Evolutionary conservation across 2,888 invertebrate species (phyloP), one percentile per base, ranked within the genome.

Genomic region (Peribatodes rhomboidaria): DNA sequence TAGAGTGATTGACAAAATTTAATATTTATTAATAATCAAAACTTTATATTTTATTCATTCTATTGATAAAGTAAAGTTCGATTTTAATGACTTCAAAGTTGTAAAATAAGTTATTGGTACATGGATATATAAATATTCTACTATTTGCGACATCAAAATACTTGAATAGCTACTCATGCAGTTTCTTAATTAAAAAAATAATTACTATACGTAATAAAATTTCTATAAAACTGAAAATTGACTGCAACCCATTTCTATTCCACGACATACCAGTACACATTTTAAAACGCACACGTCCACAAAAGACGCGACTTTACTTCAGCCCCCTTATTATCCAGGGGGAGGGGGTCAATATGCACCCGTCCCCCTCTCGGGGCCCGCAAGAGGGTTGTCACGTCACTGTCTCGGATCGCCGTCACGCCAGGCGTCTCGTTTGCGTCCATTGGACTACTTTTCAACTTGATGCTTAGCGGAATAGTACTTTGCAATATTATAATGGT

Each of bases 401-500:
- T 92, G 91, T 92, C 92, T 88, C 85, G 65, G 60, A 46, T 56
- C 56, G 60, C 65, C 60, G 65, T 65, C 65, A 65, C 86, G 86
- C 80, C 82, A 81, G 78, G 81, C 87, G 88, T 88, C 89, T 89
- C 89, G 91, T 90, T 90, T 89, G 85, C 86, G 88, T 88, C 87
- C 86, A 84, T 85, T 84, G 83, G 75, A 82, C 82, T 84, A 86
- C 84, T 88, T 86, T 81, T 83, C 84, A 84, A 85, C 83, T 86
- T 87, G 84, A 88, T 86, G 85, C 86, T 85, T 87, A 84, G 83
- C 73, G 79, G 83, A 85, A 85, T 81, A 77, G 77, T 81, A 75
- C 75, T 79, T 73, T 73, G 74, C 67, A 61, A 72, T 72, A 68
- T 59, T 68, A 10, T 20, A 41, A 67, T 63, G 46, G 10, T 37